phyloP scores from a whole-genome alignment of 2,113 vertebrate species.

The Pleuronectes platessa region DNA sequence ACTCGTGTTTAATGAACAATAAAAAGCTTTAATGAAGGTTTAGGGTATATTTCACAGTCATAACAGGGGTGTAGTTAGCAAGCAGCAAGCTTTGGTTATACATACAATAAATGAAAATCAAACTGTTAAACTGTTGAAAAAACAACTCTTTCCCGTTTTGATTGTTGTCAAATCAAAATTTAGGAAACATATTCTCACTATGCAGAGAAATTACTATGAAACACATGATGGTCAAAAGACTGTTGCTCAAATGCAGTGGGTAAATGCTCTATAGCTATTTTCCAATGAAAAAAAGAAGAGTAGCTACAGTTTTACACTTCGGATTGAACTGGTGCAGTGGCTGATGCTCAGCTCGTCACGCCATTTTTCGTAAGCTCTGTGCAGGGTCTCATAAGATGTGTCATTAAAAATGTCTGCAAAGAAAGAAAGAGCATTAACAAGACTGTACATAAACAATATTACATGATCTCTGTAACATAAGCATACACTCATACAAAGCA shows the following conservation, averaged over 20 bases:
- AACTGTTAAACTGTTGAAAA: not conserved
- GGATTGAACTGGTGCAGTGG: constrained; percentile 18
- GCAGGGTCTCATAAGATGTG: constrained; percentile 78
- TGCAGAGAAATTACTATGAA: not conserved
- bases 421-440: constrained; percentile 18
- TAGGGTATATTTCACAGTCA: not conserved
- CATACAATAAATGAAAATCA: not conserved
- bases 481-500: too few relatives aligned
- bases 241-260: too few relatives aligned
- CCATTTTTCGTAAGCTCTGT: constrained; percentile 79
- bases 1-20: not conserved
- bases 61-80: not conserved
- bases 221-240: not conserved
- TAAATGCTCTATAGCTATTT: too few relatives aligned
- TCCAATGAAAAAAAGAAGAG: not conserved
- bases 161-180: not conserved
- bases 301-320: not conserved
- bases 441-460: not conserved
- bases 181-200: not conserved
- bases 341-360: constrained; percentile 71
- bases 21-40: constrained; percentile 5
- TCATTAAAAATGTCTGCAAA: constrained; percentile 86
- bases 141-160: not conserved
- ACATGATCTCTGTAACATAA: not conserved
- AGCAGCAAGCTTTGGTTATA: not conserved